Base-by-base conservation (phyloP, 2,113 vertebrate genomes). In the Hemibates koningsi region DNA sequence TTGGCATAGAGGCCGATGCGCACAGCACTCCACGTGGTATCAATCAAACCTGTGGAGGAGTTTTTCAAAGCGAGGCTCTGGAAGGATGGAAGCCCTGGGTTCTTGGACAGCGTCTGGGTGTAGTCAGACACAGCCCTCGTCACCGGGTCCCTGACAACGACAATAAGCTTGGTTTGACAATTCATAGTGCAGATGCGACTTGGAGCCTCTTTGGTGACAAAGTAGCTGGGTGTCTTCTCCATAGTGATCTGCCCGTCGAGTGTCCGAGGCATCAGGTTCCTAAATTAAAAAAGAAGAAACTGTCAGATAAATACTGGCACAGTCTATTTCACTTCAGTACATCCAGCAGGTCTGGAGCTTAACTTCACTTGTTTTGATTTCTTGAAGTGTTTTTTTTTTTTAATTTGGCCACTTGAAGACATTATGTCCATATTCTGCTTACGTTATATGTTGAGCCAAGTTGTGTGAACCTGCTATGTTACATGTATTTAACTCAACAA, bases 201-300 rank as follows among this genome's bases (percentile, higher is more conserved):
- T 0, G 98, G 98, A 1, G 97, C 97, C 90, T 99, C 98, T 61
- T 96, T 97, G 3, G 98, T 99, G 45, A 99, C 98, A 0, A 98
- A 99, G 94, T 99, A 99, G 94, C 98, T 99, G 43, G 98, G 98
- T 0, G 98, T 98, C 93, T 99, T 99, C 97, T 99, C 98, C 97
- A 99, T 97, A 38, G 98, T 99, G 94, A 99, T 97, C 94, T 99
- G 98, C 0, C 98, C 98, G 0, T 98, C 98, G 80, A 98, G 94
- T 0, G 98, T 98, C 17, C 97, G 96, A 0, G 98, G 98, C 98
- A 99, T 99, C 92, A 99, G 93, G 94, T 96, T 98, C 91, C 98
- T 99, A 84, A 11, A 83, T 43, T 19, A 78, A 76, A 93, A 56
- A 52, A 87, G 48, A 81, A 85, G 21, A 83, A 81, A 78, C 5